phyloP scores from a whole-genome alignment of 2,797 vertebrate species.

The Pantherophis vulpinus region DNA sequence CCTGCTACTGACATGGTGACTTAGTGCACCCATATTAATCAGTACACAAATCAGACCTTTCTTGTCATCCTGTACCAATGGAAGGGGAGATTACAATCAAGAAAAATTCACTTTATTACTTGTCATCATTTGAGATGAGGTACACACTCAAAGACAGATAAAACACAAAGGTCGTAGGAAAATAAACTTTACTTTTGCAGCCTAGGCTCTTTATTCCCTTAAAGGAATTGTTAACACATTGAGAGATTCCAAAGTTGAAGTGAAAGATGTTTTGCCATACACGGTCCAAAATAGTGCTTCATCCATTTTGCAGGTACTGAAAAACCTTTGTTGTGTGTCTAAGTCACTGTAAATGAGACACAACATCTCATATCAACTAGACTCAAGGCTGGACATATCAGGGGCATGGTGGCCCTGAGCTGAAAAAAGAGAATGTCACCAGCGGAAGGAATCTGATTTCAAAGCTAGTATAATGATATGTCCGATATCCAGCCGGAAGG shows the following conservation, averaged over 20 bases:
- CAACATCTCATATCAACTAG: constrained; percentile 44
- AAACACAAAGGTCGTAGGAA: background rate
- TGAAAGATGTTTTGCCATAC: constrained; percentile 23
- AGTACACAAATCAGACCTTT: constrained; percentile 13
- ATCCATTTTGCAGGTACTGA: constrained; percentile 46
- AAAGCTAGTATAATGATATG: constrained; percentile 20
- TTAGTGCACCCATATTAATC: background rate
- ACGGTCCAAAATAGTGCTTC: constrained; percentile 44
- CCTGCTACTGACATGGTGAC: constrained; percentile 13
- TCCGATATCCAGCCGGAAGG: constrained; percentile 43
- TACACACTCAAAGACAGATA: background rate
- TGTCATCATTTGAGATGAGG: background rate
- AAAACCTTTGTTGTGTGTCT: constrained; percentile 47
- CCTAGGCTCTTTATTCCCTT: constrained; percentile 2
- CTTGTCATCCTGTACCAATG: background rate
- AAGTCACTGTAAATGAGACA: constrained; percentile 42
- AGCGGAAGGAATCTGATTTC: constrained; percentile 47
- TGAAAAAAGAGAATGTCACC: constrained; percentile 39
- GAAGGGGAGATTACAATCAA: background rate
- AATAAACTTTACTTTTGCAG: constrained; percentile 32
- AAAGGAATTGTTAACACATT: constrained; percentile 20
- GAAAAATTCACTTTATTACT: background rate
- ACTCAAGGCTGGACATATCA: constrained; percentile 33
- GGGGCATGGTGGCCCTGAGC: constrained; percentile 27
- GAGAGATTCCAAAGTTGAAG: constrained; percentile 46